Evolutionary conservation across 2,113 vertebrate species (phyloP).

Genomic region (Rhea pennata): DNA sequence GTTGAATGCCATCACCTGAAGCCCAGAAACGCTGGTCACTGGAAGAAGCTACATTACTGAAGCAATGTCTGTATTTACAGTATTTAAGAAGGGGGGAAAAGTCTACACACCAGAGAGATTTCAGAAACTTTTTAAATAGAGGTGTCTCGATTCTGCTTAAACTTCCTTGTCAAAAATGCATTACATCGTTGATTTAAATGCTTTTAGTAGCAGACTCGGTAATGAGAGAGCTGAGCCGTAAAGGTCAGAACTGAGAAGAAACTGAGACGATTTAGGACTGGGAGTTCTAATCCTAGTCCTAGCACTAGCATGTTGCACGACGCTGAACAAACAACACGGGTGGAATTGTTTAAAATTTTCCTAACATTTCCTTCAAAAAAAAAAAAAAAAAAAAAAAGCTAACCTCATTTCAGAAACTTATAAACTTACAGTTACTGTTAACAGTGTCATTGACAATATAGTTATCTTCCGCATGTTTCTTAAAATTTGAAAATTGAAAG

Average conservation of each 20-base stretch:
- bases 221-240: neutral
- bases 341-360: neutral
- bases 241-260: neutral
- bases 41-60: neutral
- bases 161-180: conserved; percentile 7
- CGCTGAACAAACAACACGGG: neutral
- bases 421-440: neutral
- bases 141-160: neutral
- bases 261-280: neutral
- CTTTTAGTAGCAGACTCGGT: neutral
- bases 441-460: neutral
- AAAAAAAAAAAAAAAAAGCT: neutral
- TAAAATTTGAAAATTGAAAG: neutral
- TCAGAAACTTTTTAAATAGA: neutral
- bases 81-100: neutral
- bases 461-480: neutral
- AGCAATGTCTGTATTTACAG: neutral
- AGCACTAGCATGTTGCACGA: neutral
- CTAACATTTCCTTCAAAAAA: neutral
- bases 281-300: neutral
- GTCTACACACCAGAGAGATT: neutral
- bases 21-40: conserved; percentile 11
- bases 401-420: neutral
- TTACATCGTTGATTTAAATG: neutral
- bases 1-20: neutral